Conservation (phyloP, 1,140 invertebrate genomes). For the Phenacoccus solenopsis region DNA sequence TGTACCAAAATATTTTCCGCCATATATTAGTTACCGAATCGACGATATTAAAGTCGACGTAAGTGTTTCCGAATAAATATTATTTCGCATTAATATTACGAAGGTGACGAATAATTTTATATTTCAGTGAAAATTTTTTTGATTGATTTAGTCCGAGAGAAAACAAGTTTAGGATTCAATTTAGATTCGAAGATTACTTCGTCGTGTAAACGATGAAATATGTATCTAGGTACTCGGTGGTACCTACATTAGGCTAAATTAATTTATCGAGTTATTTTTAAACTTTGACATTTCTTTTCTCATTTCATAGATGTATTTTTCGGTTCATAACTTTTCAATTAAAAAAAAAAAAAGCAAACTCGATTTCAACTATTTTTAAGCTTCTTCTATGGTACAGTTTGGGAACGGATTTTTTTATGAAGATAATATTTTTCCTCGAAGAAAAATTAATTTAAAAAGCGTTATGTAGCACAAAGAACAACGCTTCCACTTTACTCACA, state of each 20-base stretch:
- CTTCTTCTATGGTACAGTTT: neutral
- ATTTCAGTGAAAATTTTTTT: no score
- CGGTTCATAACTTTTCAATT: neutral
- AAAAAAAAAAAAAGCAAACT: neutral
- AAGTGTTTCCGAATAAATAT: no score
- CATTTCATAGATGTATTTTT: neutral
- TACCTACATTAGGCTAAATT: neutral
- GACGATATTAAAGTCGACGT: conserved; percentile 70
- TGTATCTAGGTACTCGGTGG: neutral
- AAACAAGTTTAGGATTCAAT: no score
- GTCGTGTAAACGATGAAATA: no score
- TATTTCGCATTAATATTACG: no score
- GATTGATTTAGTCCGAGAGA: no score
- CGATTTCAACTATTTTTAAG: neutral
- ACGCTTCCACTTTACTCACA: neutral
- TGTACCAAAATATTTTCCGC: conserved; percentile 57
- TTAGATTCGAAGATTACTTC: neutral
- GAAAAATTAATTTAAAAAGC: neutral
- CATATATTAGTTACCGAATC: conserved; percentile 55
- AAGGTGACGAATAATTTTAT: no score
- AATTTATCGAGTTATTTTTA: neutral
- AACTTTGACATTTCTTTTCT: neutral
- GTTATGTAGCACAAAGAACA: neutral
- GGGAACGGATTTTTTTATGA: neutral
- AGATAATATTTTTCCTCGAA: neutral